Evolutionary conservation across 1,140 invertebrate species (phyloP).

Genomic region (Drosophila dunni): DNA sequence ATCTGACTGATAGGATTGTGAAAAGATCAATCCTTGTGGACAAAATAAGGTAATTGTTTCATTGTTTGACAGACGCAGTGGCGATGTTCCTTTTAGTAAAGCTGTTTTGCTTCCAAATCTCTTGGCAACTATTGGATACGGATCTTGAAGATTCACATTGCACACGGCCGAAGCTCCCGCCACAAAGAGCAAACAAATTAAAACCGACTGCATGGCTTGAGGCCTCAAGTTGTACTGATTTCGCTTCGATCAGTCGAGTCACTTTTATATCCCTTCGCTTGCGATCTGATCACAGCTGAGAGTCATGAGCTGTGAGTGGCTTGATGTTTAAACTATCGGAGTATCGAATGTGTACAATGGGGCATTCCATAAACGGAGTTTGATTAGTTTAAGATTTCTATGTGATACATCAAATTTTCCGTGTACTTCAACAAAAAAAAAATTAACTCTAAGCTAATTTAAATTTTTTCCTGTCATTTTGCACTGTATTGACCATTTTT

Average conservation of each 20-base stretch:
- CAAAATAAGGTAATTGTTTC: slow-evolving; percentile 32
- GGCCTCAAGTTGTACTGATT: slow-evolving; percentile 15
- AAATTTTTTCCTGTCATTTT: too few relatives aligned
- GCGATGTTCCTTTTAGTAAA: background rate
- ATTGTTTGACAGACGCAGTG: background rate
- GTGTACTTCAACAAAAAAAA: too few relatives aligned
- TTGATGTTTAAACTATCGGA: too few relatives aligned
- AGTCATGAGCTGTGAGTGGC: background rate
- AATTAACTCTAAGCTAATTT: too few relatives aligned
- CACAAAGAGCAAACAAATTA: background rate
- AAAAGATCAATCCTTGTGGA: slow-evolving; percentile 9
- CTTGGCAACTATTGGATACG: slow-evolving; percentile 35
- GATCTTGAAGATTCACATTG: background rate
- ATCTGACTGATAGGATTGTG: background rate
- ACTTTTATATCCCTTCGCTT: background rate
- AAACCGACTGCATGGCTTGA: slow-evolving; percentile 7
- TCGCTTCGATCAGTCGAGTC: background rate
- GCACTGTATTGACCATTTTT: too few relatives aligned
- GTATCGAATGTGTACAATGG: too few relatives aligned
- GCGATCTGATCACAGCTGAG: background rate
- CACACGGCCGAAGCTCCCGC: slow-evolving; percentile 5
- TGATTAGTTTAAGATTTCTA: too few relatives aligned
- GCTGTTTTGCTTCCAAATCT: slow-evolving; percentile 32
- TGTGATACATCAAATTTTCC: too few relatives aligned
- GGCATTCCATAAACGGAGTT: too few relatives aligned